Percentiles rank a stretch among this genome's conserved stretches.
Evolutionary conservation across 1,140 invertebrate species (phyloP).

Genomic region (Heliconius himera): DNA sequence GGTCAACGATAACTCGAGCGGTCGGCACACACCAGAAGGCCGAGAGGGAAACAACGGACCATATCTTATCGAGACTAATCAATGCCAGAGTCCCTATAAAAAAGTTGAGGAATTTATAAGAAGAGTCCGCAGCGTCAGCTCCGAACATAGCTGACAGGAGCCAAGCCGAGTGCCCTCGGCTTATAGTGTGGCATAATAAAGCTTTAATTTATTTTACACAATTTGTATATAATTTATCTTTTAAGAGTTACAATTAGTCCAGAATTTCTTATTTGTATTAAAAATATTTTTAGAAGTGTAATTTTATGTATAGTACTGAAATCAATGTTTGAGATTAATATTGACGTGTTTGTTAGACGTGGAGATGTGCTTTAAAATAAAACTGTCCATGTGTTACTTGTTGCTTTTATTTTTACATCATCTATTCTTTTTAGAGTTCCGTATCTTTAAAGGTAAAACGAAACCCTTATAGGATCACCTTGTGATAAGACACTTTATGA

Average conservation of each 20-base stretch:
- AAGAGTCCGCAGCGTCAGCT: slow-evolving; percentile 65
- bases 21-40: slow-evolving; percentile 64
- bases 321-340: slow-evolving; percentile 26
- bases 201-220: slow-evolving; percentile 60
- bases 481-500: too few species aligned
- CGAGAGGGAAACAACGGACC: slow-evolving; percentile 57
- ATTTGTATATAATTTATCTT: slow-evolving; percentile 18
- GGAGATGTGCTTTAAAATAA: slow-evolving; percentile 22
- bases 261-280: slow-evolving; percentile 9
- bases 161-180: slow-evolving; percentile 64
- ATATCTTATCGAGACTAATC: slow-evolving; percentile 65
- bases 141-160: slow-evolving; percentile 74
- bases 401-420: not conserved
- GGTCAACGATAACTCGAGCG: slow-evolving; percentile 58
- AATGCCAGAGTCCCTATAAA: slow-evolving; percentile 71
- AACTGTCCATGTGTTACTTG: not conserved
- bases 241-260: not conserved
- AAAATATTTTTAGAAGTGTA: slow-evolving; percentile 30
- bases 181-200: slow-evolving; percentile 63
- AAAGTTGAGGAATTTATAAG: slow-evolving; percentile 70
- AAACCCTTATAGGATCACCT: too few species aligned
- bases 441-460: too few species aligned
- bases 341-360: slow-evolving; percentile 23
- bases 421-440: not conserved
- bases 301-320: slow-evolving; percentile 23